phyloP scores from a whole-genome alignment of 2,888 invertebrate genomes.

The Panopea generosa region DNA sequence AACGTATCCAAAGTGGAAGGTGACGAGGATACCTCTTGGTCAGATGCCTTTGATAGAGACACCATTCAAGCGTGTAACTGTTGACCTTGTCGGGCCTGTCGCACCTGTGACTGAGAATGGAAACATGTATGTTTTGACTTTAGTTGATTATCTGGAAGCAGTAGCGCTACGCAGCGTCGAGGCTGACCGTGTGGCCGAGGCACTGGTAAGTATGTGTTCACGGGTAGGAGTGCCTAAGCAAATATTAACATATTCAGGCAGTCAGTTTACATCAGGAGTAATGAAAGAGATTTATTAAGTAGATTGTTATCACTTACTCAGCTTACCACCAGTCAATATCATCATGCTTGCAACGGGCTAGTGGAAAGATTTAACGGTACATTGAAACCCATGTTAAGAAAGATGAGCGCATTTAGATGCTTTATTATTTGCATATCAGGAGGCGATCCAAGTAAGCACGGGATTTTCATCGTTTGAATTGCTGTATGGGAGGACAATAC shows the following conservation, averaged over 20 bases:
- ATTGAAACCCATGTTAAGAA: conserved; percentile 57
- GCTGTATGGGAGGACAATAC: conserved; percentile 36
- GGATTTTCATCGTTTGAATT: conserved; percentile 53
- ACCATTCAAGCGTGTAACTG: background rate
- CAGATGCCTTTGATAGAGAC: background rate
- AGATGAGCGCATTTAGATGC: conserved; percentile 37
- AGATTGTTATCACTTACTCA: background rate
- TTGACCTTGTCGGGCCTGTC: background rate
- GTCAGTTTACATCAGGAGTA: conserved; percentile 6
- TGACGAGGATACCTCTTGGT: no score
- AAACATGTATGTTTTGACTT: no score
- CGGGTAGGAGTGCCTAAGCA: background rate
- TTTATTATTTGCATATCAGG: conserved; percentile 58
- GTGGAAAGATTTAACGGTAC: conserved; percentile 62
- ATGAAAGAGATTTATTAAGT: conserved; percentile 16
- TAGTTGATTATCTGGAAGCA: background rate
- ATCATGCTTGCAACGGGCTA: conserved; percentile 37
- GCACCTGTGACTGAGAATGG: background rate
- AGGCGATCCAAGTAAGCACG: conserved; percentile 42
- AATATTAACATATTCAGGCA: background rate
- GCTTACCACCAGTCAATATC: background rate
- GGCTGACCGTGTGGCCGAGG: conserved; percentile 2
- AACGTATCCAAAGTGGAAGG: background rate
- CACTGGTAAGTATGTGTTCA: background rate
- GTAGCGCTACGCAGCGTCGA: background rate